Base-by-base conservation (phyloP, 2,113 vertebrate genomes). In the Nothoprocta pentlandii region DNA sequence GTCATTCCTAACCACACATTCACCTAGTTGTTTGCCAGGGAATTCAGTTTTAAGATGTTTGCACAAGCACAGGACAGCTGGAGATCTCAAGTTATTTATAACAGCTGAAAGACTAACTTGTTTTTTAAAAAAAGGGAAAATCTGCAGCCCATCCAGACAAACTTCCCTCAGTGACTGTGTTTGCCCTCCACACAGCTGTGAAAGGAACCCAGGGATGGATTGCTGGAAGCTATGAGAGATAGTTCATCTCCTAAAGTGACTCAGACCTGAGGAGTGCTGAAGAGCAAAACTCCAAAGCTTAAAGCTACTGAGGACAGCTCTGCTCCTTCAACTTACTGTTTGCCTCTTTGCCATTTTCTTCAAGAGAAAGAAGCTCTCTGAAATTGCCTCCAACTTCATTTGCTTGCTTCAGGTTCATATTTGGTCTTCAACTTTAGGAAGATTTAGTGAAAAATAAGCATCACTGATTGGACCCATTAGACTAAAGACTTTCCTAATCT, bases 21-120 rank as follows among this genome's bases (percentile, higher is more conserved):
- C 82, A 64, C 47, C 73, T 77, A 93, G 88, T 80, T 93, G 90
- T 59, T 22, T 81, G 83, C 83, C 92, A 95, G 53, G 28, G 77
- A 90, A 66, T 58, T 90, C 74, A 71, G 70, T 88, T 93, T 93
- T 84, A 75, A 88, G 73, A 90, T 94, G 77, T 93, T 95, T 95
- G 77, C 47, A 62, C 66, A 96, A 88, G 83, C 83, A 49, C 30
- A 59, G 36, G 49, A 56, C 92, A 93, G 80, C 83, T 96, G 95
- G 90, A 80, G 87, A 93, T 73, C 47, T 81, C 73, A 71, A 95
- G 86, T 14, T 76, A 79, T 73, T 14, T 76, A 79, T 73, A 92
- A 93, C 80, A 95, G 80, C 68, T 42, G 51, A 83, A 62, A 79
- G 47, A 44, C 0, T 6, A 81, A 41, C 49, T 49, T 47, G 46